phyloP scores from a whole-genome alignment of 2,113 vertebrate species.

The Cephalophus harveyi region DNA sequence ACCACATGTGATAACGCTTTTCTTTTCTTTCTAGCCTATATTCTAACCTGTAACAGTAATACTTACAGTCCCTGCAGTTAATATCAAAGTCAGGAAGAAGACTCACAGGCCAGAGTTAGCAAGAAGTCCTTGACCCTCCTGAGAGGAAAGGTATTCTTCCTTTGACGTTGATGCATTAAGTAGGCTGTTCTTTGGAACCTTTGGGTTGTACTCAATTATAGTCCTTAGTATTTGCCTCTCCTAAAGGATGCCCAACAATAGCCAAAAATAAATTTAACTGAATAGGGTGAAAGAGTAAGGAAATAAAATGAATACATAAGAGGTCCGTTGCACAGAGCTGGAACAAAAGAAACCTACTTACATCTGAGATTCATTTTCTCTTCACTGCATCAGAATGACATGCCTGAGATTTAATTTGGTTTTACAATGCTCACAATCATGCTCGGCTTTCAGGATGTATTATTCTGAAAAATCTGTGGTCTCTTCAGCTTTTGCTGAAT shows the following conservation, averaged over 20 bases:
- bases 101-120: neutral
- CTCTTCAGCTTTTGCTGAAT: neutral
- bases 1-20: neutral
- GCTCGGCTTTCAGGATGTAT: neutral
- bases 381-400: constrained; percentile 34
- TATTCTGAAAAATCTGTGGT: neutral
- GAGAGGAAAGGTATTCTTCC: neutral
- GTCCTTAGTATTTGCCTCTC: constrained; percentile 29
- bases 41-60: neutral
- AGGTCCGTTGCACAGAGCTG: neutral
- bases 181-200: neutral
- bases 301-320: neutral
- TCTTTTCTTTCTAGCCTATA: neutral
- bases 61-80: neutral
- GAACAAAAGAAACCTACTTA: constrained; percentile 33
- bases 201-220: constrained; percentile 18
- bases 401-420: constrained; percentile 28
- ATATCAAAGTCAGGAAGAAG: neutral
- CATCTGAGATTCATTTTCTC: constrained; percentile 16
- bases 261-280: constrained; percentile 41
- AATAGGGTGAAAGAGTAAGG: constrained; percentile 24
- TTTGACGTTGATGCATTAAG: neutral
- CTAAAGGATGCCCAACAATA: neutral
- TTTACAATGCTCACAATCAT: neutral
- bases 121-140: neutral